Evolutionary conservation across 2,888 invertebrate genomes (phyloP).

Genomic region (Seladonia tumulorum): DNA sequence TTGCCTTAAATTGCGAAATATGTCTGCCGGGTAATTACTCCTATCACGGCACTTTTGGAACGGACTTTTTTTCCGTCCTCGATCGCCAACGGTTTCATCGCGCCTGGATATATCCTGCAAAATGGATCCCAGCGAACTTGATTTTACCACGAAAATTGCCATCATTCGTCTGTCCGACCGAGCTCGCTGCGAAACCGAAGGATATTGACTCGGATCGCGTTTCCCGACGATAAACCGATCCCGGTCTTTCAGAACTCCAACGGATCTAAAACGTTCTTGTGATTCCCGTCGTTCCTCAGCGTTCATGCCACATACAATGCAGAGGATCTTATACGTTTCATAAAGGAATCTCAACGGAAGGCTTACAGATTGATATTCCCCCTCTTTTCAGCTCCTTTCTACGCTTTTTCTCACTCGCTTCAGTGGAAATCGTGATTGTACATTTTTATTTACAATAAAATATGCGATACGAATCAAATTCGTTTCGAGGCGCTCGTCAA

Average conservation of each 20-base stretch:
- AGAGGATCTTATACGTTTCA: not conserved
- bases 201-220: constrained; percentile 38
- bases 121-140: constrained; percentile 37
- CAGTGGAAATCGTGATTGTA: not conserved
- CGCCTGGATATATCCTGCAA: not conserved
- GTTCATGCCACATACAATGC: not conserved
- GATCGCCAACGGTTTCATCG: not conserved
- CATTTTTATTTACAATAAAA: not conserved
- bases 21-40: not conserved
- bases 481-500: not conserved
- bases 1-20: not conserved
- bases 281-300: not conserved
- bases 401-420: not conserved
- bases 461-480: not conserved
- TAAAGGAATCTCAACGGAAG: not conserved
- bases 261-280: constrained; percentile 4
- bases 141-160: constrained; percentile 49
- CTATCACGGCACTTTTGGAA: not conserved
- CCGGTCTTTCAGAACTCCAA: not conserved
- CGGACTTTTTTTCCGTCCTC: constrained; percentile 21
- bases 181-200: constrained; percentile 34
- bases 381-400: not conserved
- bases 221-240: constrained; percentile 15
- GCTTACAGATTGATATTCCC: not conserved
- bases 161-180: constrained; percentile 34